Evolutionary conservation across 2,888 invertebrate species (phyloP).

Genomic region (Coelopa pilipes): DNA sequence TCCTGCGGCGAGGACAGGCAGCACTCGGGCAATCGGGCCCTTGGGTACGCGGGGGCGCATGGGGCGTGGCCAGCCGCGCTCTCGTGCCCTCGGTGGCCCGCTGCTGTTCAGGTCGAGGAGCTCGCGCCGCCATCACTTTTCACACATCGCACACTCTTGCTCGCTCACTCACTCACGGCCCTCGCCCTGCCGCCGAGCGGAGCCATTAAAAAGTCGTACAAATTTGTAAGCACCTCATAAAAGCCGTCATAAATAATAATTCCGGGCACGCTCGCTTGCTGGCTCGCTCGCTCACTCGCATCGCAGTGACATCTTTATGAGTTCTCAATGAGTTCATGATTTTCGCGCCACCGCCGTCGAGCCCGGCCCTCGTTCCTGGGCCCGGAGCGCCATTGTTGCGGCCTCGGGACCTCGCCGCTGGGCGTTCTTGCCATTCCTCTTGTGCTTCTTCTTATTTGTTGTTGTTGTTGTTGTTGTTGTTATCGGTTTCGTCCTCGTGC

Average conservation of each 20-base stretch:
- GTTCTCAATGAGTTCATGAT: slow-evolving; percentile 43
- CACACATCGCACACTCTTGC: neutral
- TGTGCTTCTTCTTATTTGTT: too few species aligned
- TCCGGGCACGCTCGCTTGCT: slow-evolving; percentile 45
- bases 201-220: slow-evolving; percentile 67
- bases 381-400: slow-evolving; percentile 53
- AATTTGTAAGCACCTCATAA: slow-evolving; percentile 69
- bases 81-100: neutral
- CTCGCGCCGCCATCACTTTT: slow-evolving; percentile 55
- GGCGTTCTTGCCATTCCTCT: too few species aligned
- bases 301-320: slow-evolving; percentile 34
- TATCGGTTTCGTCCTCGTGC: slow-evolving; percentile 8
- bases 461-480: slow-evolving; percentile 25
- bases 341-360: slow-evolving; percentile 46
- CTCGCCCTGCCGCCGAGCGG: slow-evolving; percentile 15
- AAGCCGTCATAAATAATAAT: slow-evolving; percentile 66
- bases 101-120: slow-evolving; percentile 54
- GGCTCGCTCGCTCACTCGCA: slow-evolving; percentile 18
- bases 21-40: too few species aligned
- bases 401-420: too few species aligned
- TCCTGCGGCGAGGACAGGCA: too few species aligned
- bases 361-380: slow-evolving; percentile 40
- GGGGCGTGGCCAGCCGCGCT: neutral
- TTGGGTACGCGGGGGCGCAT: too few species aligned
- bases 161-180: neutral